Evolutionary conservation across 2,113 vertebrate species (phyloP).

Genomic region (Micronycteris hirsuta): DNA sequence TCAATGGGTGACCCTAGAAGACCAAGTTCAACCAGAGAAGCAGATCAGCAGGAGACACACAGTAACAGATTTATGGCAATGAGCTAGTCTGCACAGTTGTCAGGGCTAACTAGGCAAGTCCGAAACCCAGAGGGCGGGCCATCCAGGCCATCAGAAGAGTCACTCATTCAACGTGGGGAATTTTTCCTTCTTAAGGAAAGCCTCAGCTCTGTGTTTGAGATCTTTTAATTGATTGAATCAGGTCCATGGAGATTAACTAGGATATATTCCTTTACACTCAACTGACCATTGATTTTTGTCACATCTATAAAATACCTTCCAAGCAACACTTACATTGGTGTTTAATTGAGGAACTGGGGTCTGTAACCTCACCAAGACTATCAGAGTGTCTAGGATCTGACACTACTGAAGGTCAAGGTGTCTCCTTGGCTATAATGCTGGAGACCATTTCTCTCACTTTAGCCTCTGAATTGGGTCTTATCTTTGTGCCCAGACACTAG

Average conservation of each 20-base stretch:
- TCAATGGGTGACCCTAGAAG: not conserved
- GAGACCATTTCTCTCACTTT: not conserved
- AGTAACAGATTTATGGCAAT: not conserved
- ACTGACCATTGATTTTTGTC: not conserved
- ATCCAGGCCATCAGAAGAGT: not conserved
- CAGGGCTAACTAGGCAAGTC: not conserved
- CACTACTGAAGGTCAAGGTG: not conserved
- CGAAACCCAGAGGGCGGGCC: not conserved
- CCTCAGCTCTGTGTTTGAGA: not conserved
- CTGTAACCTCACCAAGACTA: not conserved
- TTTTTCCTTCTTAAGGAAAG: not conserved
- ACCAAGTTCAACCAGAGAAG: not conserved
- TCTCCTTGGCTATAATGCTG: not conserved
- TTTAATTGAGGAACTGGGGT: not conserved
- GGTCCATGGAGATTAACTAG: not conserved
- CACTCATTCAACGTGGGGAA: not conserved
- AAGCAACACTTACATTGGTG: not conserved
- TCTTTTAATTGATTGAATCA: not conserved
- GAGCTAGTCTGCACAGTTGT: not conserved
- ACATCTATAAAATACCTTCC: not conserved
- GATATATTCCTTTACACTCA: not conserved
- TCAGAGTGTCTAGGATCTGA: not conserved
- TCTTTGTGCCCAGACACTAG: not conserved
- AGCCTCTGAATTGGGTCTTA: not conserved
- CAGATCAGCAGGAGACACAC: not conserved